These are phyloP conservation scores for Rhineura floridana DNA, from an alignment of 2,113 vertebrate species.

Conservation along the genomic window DNA sequence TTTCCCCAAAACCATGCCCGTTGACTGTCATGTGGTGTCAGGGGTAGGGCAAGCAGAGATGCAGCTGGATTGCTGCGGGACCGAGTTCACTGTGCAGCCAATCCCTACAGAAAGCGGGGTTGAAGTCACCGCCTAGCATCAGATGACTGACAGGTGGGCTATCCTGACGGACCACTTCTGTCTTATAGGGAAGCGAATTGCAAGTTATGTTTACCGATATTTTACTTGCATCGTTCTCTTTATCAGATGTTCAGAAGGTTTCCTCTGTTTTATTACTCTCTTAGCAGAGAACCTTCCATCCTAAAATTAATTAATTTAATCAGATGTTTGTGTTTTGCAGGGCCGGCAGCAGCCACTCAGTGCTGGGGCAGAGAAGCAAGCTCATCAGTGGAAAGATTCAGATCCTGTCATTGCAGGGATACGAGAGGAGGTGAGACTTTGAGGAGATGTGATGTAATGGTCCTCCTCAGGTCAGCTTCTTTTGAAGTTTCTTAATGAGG, in stretches of 20 bases:
- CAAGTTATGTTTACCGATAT: neutral
- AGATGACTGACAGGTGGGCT: no score
- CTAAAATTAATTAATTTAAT: neutral
- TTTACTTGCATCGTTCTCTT: no score
- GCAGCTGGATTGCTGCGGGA: no score
- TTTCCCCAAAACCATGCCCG: no score
- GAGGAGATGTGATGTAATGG: neutral
- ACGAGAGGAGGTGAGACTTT: conserved; percentile 88
- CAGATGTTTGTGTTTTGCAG: conserved; percentile 37
- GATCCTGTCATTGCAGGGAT: conserved; percentile 93
- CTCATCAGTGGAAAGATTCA: conserved; percentile 84
- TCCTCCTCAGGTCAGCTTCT: neutral
- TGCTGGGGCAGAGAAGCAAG: conserved; percentile 79
- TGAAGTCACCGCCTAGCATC: no score
- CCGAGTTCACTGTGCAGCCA: no score
- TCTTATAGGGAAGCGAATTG: neutral
- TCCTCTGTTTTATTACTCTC: no score
- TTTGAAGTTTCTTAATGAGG: neutral
- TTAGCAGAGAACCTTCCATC: neutral
- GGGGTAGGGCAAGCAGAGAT: no score
- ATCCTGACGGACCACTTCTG: no score
- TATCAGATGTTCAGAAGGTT: no score
- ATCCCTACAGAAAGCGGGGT: no score
- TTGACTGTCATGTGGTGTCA: no score
- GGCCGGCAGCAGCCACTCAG: conserved; percentile 56